A percentile compares a stretch with the other conserved stretches of the same genome.
Conservation (phyloP, 1,140 invertebrate species). For the Brachionus plicatilis region DNA sequence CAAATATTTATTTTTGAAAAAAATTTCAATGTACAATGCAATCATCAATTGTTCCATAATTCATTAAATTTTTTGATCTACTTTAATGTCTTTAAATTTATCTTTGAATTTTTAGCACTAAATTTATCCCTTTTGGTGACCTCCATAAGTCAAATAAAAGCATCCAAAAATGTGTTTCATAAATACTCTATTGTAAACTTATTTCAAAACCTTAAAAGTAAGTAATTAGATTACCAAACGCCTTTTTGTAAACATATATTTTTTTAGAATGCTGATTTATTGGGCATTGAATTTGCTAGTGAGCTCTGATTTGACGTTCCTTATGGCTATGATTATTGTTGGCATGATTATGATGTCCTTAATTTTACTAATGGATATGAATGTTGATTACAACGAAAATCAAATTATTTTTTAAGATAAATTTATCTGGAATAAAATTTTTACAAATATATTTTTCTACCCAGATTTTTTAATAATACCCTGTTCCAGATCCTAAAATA, state of each 20-base stretch:
- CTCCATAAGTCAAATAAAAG: neutral
- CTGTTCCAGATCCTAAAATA: neutral
- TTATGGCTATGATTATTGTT: constrained; percentile 9
- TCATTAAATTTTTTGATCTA: neutral
- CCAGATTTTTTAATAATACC: neutral
- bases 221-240: neutral
- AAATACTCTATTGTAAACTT: neutral
- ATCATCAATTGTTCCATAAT: neutral
- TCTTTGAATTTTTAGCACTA: neutral
- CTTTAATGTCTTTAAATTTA: neutral
- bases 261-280: neutral
- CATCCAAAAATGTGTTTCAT: neutral
- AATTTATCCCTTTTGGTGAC: neutral
- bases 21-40: neutral
- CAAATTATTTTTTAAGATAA: constrained; percentile 19
- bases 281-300: neutral
- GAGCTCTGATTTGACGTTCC: neutral
- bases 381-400: constrained; percentile 16
- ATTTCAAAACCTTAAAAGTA: neutral
- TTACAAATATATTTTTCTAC: neutral
- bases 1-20: neutral
- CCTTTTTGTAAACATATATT: neutral
- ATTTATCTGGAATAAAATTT: neutral
- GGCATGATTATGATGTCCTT: constrained; percentile 3
- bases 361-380: neutral